Evolutionary conservation across 2,888 invertebrate genomes (phyloP), one percentile per base, ranked within the genome.

Genomic region (Adelognathus sp.): DNA sequence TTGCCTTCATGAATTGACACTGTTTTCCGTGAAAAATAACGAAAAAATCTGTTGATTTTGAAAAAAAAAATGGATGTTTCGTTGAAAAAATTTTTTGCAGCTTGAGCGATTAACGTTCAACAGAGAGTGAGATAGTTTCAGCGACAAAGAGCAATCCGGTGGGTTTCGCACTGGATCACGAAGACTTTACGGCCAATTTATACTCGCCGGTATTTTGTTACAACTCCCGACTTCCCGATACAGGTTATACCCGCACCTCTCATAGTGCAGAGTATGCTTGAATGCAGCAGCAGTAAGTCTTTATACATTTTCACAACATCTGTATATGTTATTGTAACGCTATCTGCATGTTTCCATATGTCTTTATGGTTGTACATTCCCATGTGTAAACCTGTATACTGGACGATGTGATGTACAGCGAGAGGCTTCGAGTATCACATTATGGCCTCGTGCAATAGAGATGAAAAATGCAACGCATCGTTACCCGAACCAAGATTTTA

Each of bases 111-210:
- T 1, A 9, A 0, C 16, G 39, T n/a, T n/a, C n/a, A n/a, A 41
- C 11, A 11, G 50, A 21, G 50, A 50, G 36, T n/a, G 33, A 44
- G 31, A 56, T 21, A 21, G 31, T 18, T 41, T n/a, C n/a, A n/a
- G n/a, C 27, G 39, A 58, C n/a, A n/a, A 24, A 50, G 52, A 56
- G 33, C 60, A 63, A 60, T 16, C 33, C 36, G 33, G 27, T 16
- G n/a, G 29, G 14, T 21, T 18, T n/a, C n/a, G 52, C 52, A 24
- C 46, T 44, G 67, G 72, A 66, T 71, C 71, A 54, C 54, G 41
- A 63, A 67, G 61, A 81, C 75, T 86, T 84, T 84, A 85, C 82
- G 83, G 81, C 77, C 83, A 81, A 79, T 85, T 86, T 82, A 81
- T 74, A 81, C 79, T 76, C 80, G 73, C 71, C 82, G 70, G 78